phyloP scores from a whole-genome alignment of 2,113 vertebrate species.

The Neodon shergylaensis region DNA sequence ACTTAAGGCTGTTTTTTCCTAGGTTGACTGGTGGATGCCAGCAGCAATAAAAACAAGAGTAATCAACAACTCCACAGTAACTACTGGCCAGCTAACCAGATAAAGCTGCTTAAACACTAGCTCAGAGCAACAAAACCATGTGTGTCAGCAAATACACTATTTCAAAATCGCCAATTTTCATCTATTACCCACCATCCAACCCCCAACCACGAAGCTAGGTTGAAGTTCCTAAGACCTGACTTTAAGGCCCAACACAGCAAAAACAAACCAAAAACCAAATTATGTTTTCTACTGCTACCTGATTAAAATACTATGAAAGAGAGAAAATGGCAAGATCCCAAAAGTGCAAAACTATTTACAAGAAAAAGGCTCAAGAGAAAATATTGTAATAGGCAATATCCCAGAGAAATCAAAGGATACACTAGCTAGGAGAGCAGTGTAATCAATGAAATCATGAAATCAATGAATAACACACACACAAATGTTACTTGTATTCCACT shows the following conservation, averaged over 20 bases:
- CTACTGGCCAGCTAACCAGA: background rate
- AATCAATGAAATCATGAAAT: background rate
- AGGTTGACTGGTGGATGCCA: background rate
- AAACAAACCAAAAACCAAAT: background rate
- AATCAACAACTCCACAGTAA: constrained; percentile 24
- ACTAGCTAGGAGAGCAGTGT: background rate
- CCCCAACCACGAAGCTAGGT: background rate
- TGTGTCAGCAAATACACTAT: background rate
- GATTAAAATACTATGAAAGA: constrained; percentile 3
- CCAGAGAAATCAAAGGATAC: constrained; percentile 28
- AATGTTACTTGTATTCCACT: background rate
- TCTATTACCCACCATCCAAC: background rate
- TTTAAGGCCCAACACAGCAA: background rate
- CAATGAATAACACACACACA: background rate
- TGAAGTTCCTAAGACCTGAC: background rate
- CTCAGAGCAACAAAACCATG: constrained; percentile 37
- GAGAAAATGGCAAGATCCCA: constrained; percentile 14
- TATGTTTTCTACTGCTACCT: constrained; percentile 3
- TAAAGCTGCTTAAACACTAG: background rate
- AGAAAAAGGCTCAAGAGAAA: background rate
- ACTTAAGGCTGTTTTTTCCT: constrained; percentile 21
- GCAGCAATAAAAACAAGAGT: background rate
- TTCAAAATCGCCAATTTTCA: background rate
- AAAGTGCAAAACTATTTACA: background rate
- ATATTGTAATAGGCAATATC: background rate